Conservation (phyloP, 2,113 vertebrate species). For the Myotis lucifugus region DNA sequence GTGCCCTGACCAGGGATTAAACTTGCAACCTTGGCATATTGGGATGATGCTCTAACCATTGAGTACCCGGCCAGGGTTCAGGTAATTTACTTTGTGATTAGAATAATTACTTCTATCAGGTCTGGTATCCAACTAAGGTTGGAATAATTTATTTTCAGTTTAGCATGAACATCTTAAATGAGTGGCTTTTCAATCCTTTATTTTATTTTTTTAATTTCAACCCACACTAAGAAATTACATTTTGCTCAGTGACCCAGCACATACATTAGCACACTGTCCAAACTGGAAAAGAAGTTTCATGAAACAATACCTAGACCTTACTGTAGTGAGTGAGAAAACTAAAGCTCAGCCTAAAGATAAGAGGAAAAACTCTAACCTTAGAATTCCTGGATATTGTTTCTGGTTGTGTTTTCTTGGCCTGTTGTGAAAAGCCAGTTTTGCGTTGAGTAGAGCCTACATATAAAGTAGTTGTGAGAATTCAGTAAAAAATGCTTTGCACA, state of each 20-base stretch:
- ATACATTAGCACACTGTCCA: background rate
- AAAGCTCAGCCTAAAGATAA: background rate
- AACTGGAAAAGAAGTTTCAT: background rate
- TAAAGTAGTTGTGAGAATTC: background rate
- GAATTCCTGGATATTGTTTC: background rate
- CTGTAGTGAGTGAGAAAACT: background rate
- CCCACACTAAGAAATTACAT: background rate
- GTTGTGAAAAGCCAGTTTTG: background rate
- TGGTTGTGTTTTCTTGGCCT: background rate
- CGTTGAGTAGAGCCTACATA: background rate
- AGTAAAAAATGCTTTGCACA: background rate
- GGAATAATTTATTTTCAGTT: conserved; percentile 29
- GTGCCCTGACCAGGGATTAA: background rate
- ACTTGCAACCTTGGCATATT: background rate
- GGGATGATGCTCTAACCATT: background rate
- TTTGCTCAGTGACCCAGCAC: background rate
- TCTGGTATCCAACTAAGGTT: conserved; percentile 30
- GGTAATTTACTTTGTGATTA: conserved; percentile 39
- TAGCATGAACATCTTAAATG: background rate
- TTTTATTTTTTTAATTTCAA: background rate
- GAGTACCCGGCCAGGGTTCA: background rate
- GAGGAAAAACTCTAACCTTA: background rate
- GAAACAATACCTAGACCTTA: background rate
- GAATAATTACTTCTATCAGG: background rate
- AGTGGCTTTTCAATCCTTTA: background rate